Evolutionary conservation across 1,140 invertebrate genomes (phyloP), one percentile per base, ranked within the genome.

Genomic region (Copidosoma floridanum): DNA sequence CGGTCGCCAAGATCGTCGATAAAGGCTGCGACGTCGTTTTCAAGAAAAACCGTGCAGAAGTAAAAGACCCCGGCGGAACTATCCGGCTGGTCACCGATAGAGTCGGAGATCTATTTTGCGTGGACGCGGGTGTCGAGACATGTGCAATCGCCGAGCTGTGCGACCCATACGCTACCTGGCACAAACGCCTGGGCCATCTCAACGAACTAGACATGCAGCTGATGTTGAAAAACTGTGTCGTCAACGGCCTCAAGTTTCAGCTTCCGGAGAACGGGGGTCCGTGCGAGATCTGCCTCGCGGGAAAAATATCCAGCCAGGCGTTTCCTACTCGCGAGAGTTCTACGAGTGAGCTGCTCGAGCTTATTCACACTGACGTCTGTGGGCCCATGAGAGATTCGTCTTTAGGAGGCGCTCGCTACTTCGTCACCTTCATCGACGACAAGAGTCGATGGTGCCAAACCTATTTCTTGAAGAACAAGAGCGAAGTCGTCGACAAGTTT

Each of bases 1-100:
- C n/a, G n/a, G n/a, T n/a, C n/a, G n/a, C n/a, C 16, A 69, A 66
- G 56, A 67, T 61, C 3, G 47, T 55, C 11, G 54, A 65, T 7
- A 37, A 40, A 7, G 52, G 43, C 18, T 4, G 62, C 27, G 47
- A 8, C 24, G 40, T 56, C 27, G 16, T 50, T 8, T 61, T 61
- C 23, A 26, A 50, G n/a, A 50, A 48, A 32, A 10, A 26, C 12
- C 46, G 23, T 18, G 59, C 59, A 3, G 5, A 54, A 16, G 37
- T 61, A 14, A 21, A 27, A 2, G 16, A 40, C 21, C 11, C 6
- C 14, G 3, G 48, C 21, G 44, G 44, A 7, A 29, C 21, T 8
- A 37, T 7, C 24, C 29, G 16, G n/a, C n/a, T n/a, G n/a, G n/a
- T n/a, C n/a, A n/a, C 46, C 27, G 14, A 40, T 8, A 24, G 27